A percentile compares a stretch with the other conserved stretches of the same genome.
Evolutionary conservation across 2,797 vertebrate species (phyloP).

Genomic region (Diplodus puntazzo): DNA sequence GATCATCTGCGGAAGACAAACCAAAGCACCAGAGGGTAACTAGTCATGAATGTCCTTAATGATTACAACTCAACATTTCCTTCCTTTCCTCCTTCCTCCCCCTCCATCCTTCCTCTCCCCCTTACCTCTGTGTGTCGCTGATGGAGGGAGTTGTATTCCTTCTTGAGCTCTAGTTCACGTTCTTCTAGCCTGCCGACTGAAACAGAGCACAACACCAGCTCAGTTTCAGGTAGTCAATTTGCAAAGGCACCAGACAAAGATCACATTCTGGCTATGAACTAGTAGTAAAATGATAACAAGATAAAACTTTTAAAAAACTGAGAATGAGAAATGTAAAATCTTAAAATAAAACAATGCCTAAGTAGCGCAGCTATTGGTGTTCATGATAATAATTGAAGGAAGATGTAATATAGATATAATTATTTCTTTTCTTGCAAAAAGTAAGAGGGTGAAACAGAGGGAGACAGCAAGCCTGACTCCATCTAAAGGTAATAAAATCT

Average conservation of each 20-base stretch:
- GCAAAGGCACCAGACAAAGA: too few relatives aligned
- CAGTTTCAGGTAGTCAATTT: neutral
- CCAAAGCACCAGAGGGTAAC: constrained; percentile 7
- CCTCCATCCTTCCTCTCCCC: neutral
- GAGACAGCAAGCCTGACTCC: too few relatives aligned
- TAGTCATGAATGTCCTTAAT: neutral
- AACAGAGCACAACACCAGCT: constrained; percentile 15
- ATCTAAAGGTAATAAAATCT: too few relatives aligned
- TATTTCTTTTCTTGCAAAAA: too few relatives aligned
- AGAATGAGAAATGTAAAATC: too few relatives aligned
- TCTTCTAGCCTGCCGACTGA: constrained; percentile 96
- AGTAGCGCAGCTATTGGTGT: too few relatives aligned
- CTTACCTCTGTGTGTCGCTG: constrained; percentile 96
- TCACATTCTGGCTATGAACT: too few relatives aligned
- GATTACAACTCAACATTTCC: neutral
- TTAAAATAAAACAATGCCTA: neutral
- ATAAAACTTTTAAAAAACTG: too few relatives aligned
- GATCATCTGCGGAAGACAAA: constrained; percentile 90
- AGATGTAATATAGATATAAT: too few relatives aligned
- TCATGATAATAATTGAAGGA: too few relatives aligned
- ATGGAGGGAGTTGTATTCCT: constrained; percentile 96
- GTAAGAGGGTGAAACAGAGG: too few relatives aligned
- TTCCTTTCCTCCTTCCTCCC: neutral
- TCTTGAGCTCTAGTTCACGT: constrained; percentile 96
- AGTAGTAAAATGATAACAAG: too few relatives aligned